Conservation (phyloP, 2,113 vertebrate genomes). For the Oncorhynchus clarkii region DNA sequence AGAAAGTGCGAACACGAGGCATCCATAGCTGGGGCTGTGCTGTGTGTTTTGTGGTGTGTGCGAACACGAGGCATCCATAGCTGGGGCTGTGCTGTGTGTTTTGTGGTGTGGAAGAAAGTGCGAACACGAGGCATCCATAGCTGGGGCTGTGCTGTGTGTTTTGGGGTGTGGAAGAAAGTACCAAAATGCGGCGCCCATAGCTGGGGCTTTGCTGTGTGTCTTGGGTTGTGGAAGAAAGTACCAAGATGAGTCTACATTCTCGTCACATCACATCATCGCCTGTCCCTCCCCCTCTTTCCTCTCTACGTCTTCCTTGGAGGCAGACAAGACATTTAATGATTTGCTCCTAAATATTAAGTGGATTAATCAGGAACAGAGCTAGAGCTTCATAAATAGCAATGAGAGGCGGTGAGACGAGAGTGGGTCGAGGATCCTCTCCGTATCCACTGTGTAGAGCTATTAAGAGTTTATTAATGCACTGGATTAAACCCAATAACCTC, state of each 20-base stretch:
- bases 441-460: constrained; percentile 50
- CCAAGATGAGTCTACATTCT: constrained; percentile 47
- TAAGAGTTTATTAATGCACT: constrained; percentile 57
- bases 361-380: constrained; percentile 70
- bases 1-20: background rate
- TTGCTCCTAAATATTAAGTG: constrained; percentile 66
- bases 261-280: constrained; percentile 50
- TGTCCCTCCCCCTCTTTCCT: constrained; percentile 19
- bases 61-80: too few relatives aligned
- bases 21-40: background rate
- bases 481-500: constrained; percentile 59
- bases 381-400: constrained; percentile 73
- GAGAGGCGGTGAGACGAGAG: constrained; percentile 49
- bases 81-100: too few relatives aligned
- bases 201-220: background rate
- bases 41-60: too few relatives aligned
- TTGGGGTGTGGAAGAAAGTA: background rate
- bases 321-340: constrained; percentile 57
- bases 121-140: constrained; percentile 1
- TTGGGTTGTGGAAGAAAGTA: background rate
- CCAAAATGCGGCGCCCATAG: background rate
- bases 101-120: too few relatives aligned
- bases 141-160: constrained; percentile 17
- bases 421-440: constrained; percentile 30
- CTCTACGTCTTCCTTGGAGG: constrained; percentile 43